These are phyloP conservation scores for Sebastes schlegelii DNA, from an alignment of 2,113 vertebrate species.

Conservation along the genomic window DNA sequence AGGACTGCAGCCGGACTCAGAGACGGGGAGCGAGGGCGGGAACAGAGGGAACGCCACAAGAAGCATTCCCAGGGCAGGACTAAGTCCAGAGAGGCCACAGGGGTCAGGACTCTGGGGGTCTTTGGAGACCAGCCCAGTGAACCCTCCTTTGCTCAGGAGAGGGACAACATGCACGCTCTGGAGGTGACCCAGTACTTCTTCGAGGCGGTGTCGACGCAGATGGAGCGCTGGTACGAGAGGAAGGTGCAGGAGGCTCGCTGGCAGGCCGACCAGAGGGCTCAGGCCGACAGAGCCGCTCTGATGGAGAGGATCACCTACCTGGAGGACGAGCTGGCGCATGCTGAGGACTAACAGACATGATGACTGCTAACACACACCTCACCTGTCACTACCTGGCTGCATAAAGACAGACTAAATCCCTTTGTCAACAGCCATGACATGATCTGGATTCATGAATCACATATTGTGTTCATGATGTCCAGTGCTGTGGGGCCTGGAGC, in stretches of 20 bases:
- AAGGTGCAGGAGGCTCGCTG: constrained; percentile 93
- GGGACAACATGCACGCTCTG: constrained; percentile 89
- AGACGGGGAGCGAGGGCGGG: constrained; percentile 73
- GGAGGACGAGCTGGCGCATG: constrained; percentile 91
- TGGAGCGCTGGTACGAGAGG: constrained; percentile 98
- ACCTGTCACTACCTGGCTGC: too few relatives aligned
- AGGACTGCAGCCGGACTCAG: constrained; percentile 64
- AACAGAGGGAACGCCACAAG: constrained; percentile 86
- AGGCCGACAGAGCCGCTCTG: constrained; percentile 87
- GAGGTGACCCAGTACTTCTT: constrained; percentile 98
- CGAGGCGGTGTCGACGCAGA: constrained; percentile 93
- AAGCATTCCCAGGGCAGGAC: constrained; percentile 84
- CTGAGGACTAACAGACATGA: constrained; percentile 88
- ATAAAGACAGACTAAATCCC: too few relatives aligned
- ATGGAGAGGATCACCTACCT: constrained; percentile 89
- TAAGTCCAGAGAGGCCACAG: constrained; percentile 67
- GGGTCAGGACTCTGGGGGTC: constrained; percentile 63
- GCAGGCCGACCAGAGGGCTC: constrained; percentile 89
- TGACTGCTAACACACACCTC: constrained; percentile 79
- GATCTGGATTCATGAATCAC: too few relatives aligned
- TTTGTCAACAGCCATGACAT: too few relatives aligned
- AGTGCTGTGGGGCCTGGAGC: too few relatives aligned
- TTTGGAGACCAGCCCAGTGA: constrained; percentile 62
- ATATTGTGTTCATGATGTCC: too few relatives aligned
- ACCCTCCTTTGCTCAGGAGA: constrained; percentile 65